phyloP scores from a whole-genome alignment of 2,113 vertebrate species.

The Labeo rohita region DNA sequence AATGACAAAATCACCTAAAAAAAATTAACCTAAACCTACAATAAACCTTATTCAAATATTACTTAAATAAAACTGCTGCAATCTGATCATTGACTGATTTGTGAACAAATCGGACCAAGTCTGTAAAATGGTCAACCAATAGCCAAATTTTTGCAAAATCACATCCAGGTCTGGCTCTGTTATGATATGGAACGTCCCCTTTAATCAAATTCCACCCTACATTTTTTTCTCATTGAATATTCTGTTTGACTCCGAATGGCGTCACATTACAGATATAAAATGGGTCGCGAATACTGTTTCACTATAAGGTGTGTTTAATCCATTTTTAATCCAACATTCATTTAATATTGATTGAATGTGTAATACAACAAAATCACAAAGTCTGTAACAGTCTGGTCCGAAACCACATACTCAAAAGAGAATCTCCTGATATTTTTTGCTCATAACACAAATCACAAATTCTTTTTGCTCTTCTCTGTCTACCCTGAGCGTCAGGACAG shows the following conservation, averaged over 20 bases:
- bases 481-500: not conserved
- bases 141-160: not conserved
- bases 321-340: not conserved
- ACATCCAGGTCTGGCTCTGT: not conserved
- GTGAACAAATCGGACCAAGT: not conserved
- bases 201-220: not conserved
- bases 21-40: not conserved
- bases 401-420: not conserved
- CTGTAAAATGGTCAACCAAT: not conserved
- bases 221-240: not conserved
- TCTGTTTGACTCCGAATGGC: not conserved
- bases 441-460: not conserved
- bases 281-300: not conserved
- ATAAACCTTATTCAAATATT: not conserved
- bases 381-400: not conserved
- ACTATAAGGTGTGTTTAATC: constrained; percentile 15
- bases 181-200: not conserved
- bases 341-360: not conserved
- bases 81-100: not conserved
- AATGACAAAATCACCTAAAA: not conserved
- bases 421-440: not conserved
- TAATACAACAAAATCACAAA: not conserved
- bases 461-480: constrained; percentile 6
- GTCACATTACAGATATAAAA: not conserved
- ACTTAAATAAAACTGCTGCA: not conserved